Percentiles rank a stretch among this genome's conserved stretches.
Evolutionary conservation across 2,888 invertebrate species (phyloP).

Genomic region (Mimachlamys varia): DNA sequence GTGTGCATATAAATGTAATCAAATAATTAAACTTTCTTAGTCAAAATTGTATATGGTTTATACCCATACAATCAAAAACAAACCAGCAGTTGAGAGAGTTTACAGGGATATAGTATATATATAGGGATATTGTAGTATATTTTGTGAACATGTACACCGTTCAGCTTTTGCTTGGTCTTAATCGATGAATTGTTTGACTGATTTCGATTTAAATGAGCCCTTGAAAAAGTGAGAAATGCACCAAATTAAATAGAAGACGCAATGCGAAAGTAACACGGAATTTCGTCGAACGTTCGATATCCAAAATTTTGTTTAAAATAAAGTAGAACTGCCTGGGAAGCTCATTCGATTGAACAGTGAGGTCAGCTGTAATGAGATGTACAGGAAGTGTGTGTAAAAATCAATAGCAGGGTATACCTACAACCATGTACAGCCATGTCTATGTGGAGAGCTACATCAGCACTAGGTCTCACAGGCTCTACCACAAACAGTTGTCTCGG

Average conservation of each 20-base stretch:
- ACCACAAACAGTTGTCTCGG: not conserved
- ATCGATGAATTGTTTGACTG: not conserved
- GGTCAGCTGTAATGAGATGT: constrained; percentile 28
- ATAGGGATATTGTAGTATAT: no score
- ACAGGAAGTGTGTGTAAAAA: constrained; percentile 18
- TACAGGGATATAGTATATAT: no score
- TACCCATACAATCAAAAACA: not conserved
- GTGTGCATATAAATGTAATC: no score
- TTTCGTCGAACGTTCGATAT: not conserved
- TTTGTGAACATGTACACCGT: no score
- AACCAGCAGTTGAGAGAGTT: not conserved
- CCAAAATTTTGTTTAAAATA: constrained; percentile 32
- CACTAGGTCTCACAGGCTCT: not conserved
- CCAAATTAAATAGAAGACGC: not conserved
- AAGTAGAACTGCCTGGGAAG: not conserved
- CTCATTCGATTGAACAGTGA: not conserved
- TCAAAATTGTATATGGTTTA: no score
- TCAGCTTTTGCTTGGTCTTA: not conserved
- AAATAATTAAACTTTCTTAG: no score
- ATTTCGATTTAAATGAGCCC: not conserved
- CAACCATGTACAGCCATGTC: constrained; percentile 14
- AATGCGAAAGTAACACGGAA: not conserved
- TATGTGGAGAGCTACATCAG: constrained; percentile 10
- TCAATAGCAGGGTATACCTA: constrained; percentile 8
- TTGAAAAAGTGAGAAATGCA: not conserved